These are phyloP conservation scores for Aromia moschata DNA, from an alignment of 2,888 invertebrate genomes.

Conservation along the genomic window DNA sequence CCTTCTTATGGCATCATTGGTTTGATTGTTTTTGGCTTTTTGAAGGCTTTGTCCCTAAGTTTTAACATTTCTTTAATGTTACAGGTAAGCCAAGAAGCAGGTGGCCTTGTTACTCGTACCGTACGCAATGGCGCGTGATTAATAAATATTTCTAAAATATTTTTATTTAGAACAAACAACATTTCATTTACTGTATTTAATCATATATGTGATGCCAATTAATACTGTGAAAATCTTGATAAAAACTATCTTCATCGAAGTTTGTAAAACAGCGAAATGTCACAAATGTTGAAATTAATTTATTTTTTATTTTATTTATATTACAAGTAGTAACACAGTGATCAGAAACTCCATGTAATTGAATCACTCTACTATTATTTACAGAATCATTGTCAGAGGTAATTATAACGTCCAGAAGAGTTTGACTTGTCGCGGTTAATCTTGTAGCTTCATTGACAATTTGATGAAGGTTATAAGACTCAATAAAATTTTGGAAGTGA, in stretches of 20 bases:
- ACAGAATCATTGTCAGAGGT: background rate
- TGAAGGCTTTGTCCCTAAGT: too few relatives aligned
- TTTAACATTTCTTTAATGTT: too few relatives aligned
- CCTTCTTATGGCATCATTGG: too few relatives aligned
- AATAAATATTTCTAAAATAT: background rate
- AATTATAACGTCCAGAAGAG: background rate
- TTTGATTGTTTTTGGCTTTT: too few relatives aligned
- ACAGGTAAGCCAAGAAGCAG: background rate
- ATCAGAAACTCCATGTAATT: background rate
- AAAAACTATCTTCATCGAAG: background rate
- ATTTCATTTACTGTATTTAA: background rate
- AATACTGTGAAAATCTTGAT: background rate
- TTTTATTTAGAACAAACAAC: background rate
- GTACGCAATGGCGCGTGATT: too few relatives aligned
- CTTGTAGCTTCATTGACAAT: background rate
- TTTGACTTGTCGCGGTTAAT: background rate
- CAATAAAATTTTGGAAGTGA: background rate
- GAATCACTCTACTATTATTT: background rate
- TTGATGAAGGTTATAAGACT: background rate
- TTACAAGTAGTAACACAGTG: background rate
- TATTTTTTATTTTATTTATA: background rate
- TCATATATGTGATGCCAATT: background rate
- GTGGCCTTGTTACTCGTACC: too few relatives aligned
- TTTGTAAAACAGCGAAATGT: too few relatives aligned
- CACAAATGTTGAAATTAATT: background rate